Percentiles rank a stretch among this genome's conserved stretches.
phyloP scores from a whole-genome alignment of 2,113 vertebrate genomes.

The Odontophorus gujanensis region DNA sequence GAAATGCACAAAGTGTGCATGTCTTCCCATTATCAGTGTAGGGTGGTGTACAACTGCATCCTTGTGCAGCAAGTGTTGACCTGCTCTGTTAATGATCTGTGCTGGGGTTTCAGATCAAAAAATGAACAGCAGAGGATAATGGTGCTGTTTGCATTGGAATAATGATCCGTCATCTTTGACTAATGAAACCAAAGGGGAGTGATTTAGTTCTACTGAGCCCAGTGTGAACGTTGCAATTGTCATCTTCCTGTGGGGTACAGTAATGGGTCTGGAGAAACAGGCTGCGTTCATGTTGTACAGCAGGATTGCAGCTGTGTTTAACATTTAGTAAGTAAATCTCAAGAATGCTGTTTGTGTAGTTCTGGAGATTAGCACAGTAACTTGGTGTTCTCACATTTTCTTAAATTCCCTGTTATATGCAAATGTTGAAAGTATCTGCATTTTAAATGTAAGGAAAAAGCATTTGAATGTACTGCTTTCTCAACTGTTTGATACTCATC shows the following conservation, averaged over 20 bases:
- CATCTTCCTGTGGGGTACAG: not conserved
- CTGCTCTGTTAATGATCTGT: not conserved
- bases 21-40: not conserved
- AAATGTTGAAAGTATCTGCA: not conserved
- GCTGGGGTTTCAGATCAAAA: not conserved
- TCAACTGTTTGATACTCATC: not conserved
- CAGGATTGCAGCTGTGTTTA: not conserved
- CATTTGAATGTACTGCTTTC: not conserved
- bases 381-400: not conserved
- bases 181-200: not conserved
- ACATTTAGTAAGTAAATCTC: not conserved
- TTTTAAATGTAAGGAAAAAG: not conserved
- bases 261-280: not conserved
- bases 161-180: not conserved
- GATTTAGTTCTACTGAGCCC: not conserved
- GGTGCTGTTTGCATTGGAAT: not conserved
- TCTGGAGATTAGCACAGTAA: not conserved
- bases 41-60: not conserved
- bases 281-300: not conserved
- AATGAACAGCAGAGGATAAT: not conserved
- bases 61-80: not conserved
- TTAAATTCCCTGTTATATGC: not conserved
- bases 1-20: accelerated
- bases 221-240: not conserved
- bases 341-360: not conserved